Conservation (phyloP, 1,140 invertebrate species). For the Zaprionus lachaisei region DNA sequence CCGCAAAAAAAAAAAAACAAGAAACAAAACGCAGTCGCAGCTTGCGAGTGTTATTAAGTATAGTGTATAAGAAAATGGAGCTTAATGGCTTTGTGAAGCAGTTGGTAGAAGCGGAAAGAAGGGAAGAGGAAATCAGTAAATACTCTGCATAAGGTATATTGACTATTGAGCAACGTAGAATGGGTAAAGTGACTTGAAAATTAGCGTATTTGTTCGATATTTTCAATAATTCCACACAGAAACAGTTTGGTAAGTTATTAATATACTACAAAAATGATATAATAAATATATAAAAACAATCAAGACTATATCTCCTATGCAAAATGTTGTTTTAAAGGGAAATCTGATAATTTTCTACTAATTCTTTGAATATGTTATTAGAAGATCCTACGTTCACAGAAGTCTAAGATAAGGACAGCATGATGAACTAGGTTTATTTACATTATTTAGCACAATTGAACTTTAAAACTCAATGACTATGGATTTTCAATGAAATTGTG, state of each 20-base stretch:
- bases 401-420: too few relatives aligned
- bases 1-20: slow-evolving; percentile 25
- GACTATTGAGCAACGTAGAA: not conserved
- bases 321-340: not conserved
- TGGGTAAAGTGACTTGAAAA: not conserved
- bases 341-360: too few relatives aligned
- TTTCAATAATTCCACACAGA: not conserved
- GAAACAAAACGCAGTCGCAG: slow-evolving; percentile 7
- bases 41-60: slow-evolving; percentile 25
- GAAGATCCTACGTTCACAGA: too few relatives aligned
- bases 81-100: not conserved
- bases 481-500: too few relatives aligned
- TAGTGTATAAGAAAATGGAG: slow-evolving; percentile 14
- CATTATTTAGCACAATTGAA: too few relatives aligned
- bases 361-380: not conserved
- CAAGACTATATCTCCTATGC: too few relatives aligned
- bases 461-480: too few relatives aligned
- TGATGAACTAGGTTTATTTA: too few relatives aligned
- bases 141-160: not conserved
- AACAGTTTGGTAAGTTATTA: not conserved
- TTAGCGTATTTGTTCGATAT: not conserved
- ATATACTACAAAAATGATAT: too few relatives aligned
- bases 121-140: not conserved
- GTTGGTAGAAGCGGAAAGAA: not conserved
- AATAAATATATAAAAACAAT: too few relatives aligned